phyloP scores from a whole-genome alignment of 1,140 invertebrate species.

The Calliopsis andreniformis region DNA sequence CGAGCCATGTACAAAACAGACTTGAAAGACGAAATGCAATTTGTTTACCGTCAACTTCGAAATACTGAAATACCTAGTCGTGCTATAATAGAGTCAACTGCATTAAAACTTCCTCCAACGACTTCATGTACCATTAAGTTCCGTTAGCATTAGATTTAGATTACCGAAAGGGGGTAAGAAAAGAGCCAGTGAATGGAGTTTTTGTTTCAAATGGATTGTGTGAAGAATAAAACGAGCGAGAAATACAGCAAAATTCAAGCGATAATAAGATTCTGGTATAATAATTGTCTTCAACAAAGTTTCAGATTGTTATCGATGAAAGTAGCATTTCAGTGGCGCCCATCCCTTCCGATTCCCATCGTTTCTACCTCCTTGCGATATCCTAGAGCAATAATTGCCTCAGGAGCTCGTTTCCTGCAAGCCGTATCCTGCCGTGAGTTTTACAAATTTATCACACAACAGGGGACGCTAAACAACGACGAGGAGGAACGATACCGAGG shows the following conservation, averaged over 20 bases:
- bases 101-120: conserved; percentile 30
- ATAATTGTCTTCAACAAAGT: conserved; percentile 43
- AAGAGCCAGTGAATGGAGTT: neutral
- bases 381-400: conserved; percentile 47
- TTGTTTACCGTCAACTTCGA: conserved; percentile 30
- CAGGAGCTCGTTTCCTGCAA: conserved; percentile 28
- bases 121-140: conserved; percentile 3
- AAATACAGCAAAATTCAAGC: neutral
- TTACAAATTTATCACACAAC: conserved; percentile 40
- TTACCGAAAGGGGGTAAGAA: neutral
- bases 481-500: neutral
- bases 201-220: neutral
- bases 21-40: conserved; percentile 18
- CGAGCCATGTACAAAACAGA: neutral
- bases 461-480: neutral
- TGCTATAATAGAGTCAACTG: neutral
- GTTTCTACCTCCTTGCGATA: conserved; percentile 31
- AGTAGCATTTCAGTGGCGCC: conserved; percentile 4
- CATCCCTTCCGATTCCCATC: conserved; percentile 15
- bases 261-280: conserved; percentile 23
- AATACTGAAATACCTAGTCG: neutral
- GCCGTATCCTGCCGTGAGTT: conserved; percentile 20
- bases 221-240: neutral
- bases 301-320: conserved; percentile 37
- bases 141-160: conserved; percentile 4